Evolutionary conservation across 2,888 invertebrate species (phyloP).

Genomic region (Acholoe squamosa): DNA sequence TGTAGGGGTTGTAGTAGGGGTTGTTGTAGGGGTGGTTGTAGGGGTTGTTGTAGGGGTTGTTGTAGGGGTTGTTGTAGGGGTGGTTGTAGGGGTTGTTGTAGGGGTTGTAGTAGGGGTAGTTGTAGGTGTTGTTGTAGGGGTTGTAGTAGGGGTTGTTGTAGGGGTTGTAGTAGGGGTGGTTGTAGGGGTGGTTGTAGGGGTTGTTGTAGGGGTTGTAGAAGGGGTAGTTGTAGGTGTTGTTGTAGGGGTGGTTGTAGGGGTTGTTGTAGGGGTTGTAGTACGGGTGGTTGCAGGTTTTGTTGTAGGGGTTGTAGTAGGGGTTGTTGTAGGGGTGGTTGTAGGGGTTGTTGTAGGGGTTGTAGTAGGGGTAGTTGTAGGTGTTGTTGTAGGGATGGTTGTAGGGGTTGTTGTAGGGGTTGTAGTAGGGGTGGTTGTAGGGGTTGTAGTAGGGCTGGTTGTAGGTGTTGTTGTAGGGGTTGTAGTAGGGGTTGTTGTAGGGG

Average conservation of each 20-base stretch:
- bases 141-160: background rate
- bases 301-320: background rate
- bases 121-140: background rate
- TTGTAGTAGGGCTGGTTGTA: background rate
- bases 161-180: background rate
- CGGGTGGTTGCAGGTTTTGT: slow-evolving; percentile 5
- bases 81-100: background rate
- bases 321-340: background rate
- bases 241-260: background rate
- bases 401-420: background rate
- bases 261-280: background rate
- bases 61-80: background rate
- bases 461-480: background rate
- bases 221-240: background rate
- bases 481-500: background rate
- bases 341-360: background rate
- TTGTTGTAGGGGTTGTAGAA: background rate
- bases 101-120: slow-evolving; percentile 20
- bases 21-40: background rate
- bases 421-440: background rate
- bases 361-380: background rate
- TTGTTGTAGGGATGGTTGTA: background rate
- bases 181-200: background rate
- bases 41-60: background rate
- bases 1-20: background rate